phyloP scores from a whole-genome alignment of 1,140 invertebrate species.

The Triops cancriformis region DNA sequence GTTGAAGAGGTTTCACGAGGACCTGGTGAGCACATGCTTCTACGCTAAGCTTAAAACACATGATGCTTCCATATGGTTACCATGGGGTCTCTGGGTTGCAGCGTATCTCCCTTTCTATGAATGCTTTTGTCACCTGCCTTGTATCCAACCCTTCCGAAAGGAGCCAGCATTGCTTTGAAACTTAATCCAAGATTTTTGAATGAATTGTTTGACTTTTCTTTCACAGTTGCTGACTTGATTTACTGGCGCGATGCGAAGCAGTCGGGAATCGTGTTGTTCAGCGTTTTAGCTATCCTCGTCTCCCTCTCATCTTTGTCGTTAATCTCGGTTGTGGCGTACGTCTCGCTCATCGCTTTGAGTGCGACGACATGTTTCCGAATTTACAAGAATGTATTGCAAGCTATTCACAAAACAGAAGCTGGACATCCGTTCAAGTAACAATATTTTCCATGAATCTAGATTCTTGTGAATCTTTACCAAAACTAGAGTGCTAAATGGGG shows the following conservation, averaged over 20 bases:
- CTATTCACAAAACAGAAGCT: conserved; percentile 92
- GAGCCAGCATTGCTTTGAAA: neutral
- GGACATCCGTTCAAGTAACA: conserved; percentile 94
- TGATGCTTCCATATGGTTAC: neutral
- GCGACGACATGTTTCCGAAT: conserved; percentile 85
- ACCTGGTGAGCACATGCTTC: neutral
- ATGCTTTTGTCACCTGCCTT: neutral
- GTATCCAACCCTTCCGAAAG: neutral
- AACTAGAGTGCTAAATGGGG: neutral
- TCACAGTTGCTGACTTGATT: conserved; percentile 86
- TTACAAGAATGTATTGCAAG: conserved; percentile 91
- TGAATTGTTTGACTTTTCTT: conserved; percentile 31
- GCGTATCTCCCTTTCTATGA: neutral
- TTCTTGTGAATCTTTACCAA: neutral
- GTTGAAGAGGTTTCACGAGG: conserved; percentile 3
- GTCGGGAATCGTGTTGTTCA: conserved; percentile 83
- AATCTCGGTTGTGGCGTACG: conserved; percentile 88
- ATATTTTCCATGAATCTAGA: neutral
- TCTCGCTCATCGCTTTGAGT: conserved; percentile 69
- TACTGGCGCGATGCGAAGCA: conserved; percentile 95
- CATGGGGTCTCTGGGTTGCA: neutral
- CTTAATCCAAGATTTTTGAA: neutral
- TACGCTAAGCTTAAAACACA: neutral
- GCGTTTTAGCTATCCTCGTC: conserved; percentile 72
- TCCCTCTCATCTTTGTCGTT: conserved; percentile 89